Base-by-base conservation (phyloP, 1,140 invertebrate genomes). In the Formica exsecta region DNA sequence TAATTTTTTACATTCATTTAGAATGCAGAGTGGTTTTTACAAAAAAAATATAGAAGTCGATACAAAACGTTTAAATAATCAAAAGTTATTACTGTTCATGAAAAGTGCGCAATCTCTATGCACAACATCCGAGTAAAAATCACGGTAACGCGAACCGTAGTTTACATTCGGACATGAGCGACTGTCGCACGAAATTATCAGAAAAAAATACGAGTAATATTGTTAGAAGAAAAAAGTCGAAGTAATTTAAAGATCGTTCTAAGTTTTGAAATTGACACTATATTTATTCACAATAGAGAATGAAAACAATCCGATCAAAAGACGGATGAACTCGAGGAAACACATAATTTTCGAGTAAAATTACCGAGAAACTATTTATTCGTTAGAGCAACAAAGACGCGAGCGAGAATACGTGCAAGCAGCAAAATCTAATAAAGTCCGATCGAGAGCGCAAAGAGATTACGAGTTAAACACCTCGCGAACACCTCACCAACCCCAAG, bases 401-500 rank as follows among this genome's bases (percentile, higher is more conserved):
- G 54, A 44, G 25, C 5, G 44, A 61, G 44, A n/a, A 73, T 57
- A n/a, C 4, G 25, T 29, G 57, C 57, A 62, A 74, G 11, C 65
- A 54, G n/a, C 64, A n/a, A 38, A 61, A 61, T 48, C 41, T 9
- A 74, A 62, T 62, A 83, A 25, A 74, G 11, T 83, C 54, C 71
- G 38, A 38, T 32, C 61, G 44, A 54, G 64, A 8, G 16, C 64
- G 64, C 61, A 32, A 44, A 11, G 71, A 70, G 59, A 65, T 11
- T 36, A 64, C 29, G 41, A 85, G 51, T 41, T 74, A 51, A 41
- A 68, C 77, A 85, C 36, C 80, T 36, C 51, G 75, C 61, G 77
- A 62, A 91, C 87, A 87, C 86, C 90, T 89, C 88, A 87, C 73
- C 90, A 86, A 94, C 92, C 92, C 91, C 88, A 44, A 44, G 89